Base-by-base conservation (phyloP, 2,797 vertebrate genomes). In the Poecilia gillii region DNA sequence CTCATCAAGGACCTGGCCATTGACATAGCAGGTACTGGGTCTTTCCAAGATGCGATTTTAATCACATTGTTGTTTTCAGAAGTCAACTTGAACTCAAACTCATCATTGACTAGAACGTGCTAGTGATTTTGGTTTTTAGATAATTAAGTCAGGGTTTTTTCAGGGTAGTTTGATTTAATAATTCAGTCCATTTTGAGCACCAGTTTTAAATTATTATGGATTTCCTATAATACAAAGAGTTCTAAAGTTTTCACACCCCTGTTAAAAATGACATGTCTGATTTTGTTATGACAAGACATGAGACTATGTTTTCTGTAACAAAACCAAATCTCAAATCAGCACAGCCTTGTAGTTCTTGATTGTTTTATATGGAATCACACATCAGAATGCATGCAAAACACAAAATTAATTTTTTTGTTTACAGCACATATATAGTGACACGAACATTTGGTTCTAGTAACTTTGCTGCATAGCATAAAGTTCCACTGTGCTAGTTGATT, bases 1-100 rank as follows among this genome's bases (percentile, higher is more conserved):
- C 94, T 97, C 47, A 96, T 97, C 88, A 97, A 96, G 88, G 97
- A 97, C 49, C 90, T 97, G 82, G 95, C 95, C 62, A 96, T 96
- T 14, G 96, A 97, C 88, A 88, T 97, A 49, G 88, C 94, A 95
- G 97, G 97, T 97, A 74, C 3, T 51, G 3, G 25, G 0, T 18
- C 12, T 25, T 43, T 70, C 9, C 18, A 68, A 39, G 0, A 41
- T 41, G 18, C 36, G 12, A 11, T 39, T 70, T n/a, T 43, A 25
- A 25, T 68, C 20, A 12, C 39, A 23, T 20, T 1, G 36, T 25
- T 68, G 1, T 6, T 64, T 20, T 11, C 18, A 39, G 33, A 64
- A 1, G 33, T 39, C 23, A 39, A 20, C 62, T 41, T 68, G 64
- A 41, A 3, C 20, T 14, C 11, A 70, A 1, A 2, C 9, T 70